Evolutionary conservation across 2,797 vertebrate genomes (phyloP).

Genomic region (Cryptoprocta ferox): DNA sequence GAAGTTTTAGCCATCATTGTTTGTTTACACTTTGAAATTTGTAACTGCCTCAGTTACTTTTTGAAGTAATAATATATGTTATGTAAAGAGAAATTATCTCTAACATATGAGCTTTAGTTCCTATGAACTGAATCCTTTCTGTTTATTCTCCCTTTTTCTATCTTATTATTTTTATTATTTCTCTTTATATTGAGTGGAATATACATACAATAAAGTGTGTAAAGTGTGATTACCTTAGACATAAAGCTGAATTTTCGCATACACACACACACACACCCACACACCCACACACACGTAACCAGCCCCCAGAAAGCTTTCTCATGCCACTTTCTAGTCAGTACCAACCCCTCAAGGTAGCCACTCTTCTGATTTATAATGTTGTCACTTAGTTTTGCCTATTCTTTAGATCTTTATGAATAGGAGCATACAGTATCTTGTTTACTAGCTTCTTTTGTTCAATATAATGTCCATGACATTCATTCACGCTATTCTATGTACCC

Average conservation of each 20-base stretch:
- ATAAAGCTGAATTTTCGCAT: not conserved
- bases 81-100: not conserved
- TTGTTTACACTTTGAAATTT: not conserved
- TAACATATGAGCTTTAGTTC: not conserved
- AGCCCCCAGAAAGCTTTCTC: not conserved
- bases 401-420: not conserved
- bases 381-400: not conserved
- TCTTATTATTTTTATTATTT: constrained; percentile 2
- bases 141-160: not conserved
- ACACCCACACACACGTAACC: not conserved
- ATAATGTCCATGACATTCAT: not conserved
- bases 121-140: not conserved
- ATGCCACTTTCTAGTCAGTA: not conserved
- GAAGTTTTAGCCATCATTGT: constrained; percentile 8
- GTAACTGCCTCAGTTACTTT: not conserved
- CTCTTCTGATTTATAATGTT: not conserved
- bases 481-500: not conserved
- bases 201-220: not conserved
- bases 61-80: not conserved
- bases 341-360: fast-evolving
- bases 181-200: not conserved
- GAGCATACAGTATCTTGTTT: not conserved
- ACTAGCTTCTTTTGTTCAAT: not conserved
- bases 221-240: not conserved
- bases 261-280: not conserved